Base-by-base conservation (phyloP, 2,888 invertebrate genomes). In the Ametastegia equiseti region DNA sequence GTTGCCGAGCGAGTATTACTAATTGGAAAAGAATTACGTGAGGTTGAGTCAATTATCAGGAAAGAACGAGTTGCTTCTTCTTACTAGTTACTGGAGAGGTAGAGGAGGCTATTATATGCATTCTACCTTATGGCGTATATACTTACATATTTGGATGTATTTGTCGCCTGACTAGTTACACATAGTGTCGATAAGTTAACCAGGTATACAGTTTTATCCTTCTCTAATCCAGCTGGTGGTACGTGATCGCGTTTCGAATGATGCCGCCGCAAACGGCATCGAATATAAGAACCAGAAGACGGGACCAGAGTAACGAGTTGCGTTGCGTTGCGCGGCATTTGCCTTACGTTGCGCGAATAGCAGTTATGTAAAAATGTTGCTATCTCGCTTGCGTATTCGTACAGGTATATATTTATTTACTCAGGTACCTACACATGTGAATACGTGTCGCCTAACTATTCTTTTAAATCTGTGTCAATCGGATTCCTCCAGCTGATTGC, bases 301-400 rank as follows among this genome's bases (percentile, higher is more conserved):
- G n/a, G n/a, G n/a, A n/a, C n/a, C n/a, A n/a, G n/a, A n/a, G n/a
- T n/a, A n/a, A n/a, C n/a, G n/a, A n/a, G n/a, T n/a, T n/a, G n/a
- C n/a, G n/a, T n/a, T n/a, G n/a, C n/a, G n/a, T n/a, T n/a, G n/a
- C n/a, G n/a, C n/a, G n/a, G n/a, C n/a, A n/a, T n/a, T n/a, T n/a
- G n/a, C n/a, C n/a, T 65, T 23, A 23, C 50, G 9, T 63, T 80
- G 81, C 82, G 82, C 84, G 84, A 87, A 19, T 33, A 33, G 15
- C 23, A 15, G 54, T 75, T 54, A 75, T 75, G 73, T 33, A 75
- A 75, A 75, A 75, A 75, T 75, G 33, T 33, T 15, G 15, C 15
- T 33, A n/a, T 39, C 36, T 39, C 36, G n/a, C 30, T 65, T 75
- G 33, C 33, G n/a, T n/a, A n/a, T n/a, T n/a, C n/a, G n/a, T n/a